These are phyloP conservation scores for Pagrus major DNA, from an alignment of 2,113 vertebrate genomes.

Conservation along the genomic window DNA sequence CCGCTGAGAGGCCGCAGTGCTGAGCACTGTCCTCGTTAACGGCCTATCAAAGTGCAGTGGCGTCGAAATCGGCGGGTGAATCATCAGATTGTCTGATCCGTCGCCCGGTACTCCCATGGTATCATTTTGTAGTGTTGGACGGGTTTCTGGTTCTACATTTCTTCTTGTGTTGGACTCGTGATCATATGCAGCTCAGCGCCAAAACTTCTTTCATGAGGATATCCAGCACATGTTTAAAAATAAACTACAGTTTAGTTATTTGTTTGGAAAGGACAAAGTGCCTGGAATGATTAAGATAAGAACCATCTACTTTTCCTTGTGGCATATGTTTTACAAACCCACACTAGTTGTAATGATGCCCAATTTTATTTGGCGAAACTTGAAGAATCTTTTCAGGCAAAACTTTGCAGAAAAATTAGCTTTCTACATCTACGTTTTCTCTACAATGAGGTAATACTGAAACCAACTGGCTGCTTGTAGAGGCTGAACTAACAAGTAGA, in stretches of 20 bases:
- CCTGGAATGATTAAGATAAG: not conserved
- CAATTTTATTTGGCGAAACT: not conserved
- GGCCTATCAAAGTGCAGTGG: conserved; percentile 56
- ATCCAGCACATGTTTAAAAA: not conserved
- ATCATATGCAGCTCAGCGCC: not conserved
- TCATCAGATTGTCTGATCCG: conserved; percentile 42
- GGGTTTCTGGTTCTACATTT: conserved; percentile 17
- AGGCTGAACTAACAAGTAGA: not conserved
- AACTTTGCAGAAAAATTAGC: not conserved
- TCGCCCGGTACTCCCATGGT: conserved; percentile 47
- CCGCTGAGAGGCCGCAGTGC: conserved; percentile 43
- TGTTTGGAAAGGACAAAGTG: not conserved
- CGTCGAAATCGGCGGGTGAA: conserved; percentile 33
- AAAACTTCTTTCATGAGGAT: conserved; percentile 24
- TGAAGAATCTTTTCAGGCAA: not conserved
- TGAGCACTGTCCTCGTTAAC: conserved; percentile 52
- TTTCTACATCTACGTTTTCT: not conserved
- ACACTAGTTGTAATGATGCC: not conserved
- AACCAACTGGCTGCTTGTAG: not conserved
- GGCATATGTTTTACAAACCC: conserved; percentile 32
- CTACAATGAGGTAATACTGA: not conserved
- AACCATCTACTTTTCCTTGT: not conserved
- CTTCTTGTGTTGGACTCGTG: conserved; percentile 19
- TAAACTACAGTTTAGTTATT: not conserved
- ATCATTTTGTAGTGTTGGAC: conserved; percentile 34